phyloP scores from a whole-genome alignment of 2,888 invertebrate genomes.

The Hypomecis atomaria region DNA sequence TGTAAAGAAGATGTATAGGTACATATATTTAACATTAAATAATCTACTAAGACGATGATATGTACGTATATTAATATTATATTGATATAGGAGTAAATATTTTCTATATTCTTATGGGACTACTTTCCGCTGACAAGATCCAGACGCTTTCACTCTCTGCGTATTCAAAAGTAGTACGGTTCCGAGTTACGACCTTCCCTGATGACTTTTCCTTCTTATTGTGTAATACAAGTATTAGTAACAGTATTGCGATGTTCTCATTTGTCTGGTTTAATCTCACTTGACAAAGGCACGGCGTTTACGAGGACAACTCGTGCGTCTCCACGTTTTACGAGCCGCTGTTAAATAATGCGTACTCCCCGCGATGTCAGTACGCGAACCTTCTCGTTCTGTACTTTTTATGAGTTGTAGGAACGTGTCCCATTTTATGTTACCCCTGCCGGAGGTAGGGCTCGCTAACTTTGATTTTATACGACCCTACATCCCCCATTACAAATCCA shows the following conservation, averaged over 20 bases:
- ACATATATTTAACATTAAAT: too few relatives aligned
- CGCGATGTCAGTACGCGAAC: conserved; percentile 64
- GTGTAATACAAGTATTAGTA: conserved; percentile 36
- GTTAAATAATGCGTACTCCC: conserved; percentile 73
- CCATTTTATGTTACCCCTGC: conserved; percentile 56
- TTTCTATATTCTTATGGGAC: background rate
- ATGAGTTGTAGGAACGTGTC: conserved; percentile 67
- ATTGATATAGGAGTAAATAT: background rate
- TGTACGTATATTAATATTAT: too few relatives aligned
- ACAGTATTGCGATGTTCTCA: conserved; percentile 45
- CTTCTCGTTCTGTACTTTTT: conserved; percentile 66
- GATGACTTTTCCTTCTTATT: conserved; percentile 12
- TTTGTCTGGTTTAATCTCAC: conserved; percentile 62
- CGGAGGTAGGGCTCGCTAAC: conserved; percentile 41
- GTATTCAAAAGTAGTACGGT: conserved; percentile 10
- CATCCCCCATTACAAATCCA: conserved; percentile 24
- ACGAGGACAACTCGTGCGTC: conserved; percentile 62
- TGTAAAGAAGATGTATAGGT: too few relatives aligned
- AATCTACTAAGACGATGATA: too few relatives aligned
- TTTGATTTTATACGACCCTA: conserved; percentile 42
- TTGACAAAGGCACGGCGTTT: conserved; percentile 62
- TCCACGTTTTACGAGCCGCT: conserved; percentile 65
- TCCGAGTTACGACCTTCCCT: conserved; percentile 6
- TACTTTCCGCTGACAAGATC: background rate
- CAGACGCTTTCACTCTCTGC: background rate